Evolutionary conservation across 2,113 vertebrate genomes (phyloP), one percentile per base, ranked within the genome.

Genomic region (Canis aureus): DNA sequence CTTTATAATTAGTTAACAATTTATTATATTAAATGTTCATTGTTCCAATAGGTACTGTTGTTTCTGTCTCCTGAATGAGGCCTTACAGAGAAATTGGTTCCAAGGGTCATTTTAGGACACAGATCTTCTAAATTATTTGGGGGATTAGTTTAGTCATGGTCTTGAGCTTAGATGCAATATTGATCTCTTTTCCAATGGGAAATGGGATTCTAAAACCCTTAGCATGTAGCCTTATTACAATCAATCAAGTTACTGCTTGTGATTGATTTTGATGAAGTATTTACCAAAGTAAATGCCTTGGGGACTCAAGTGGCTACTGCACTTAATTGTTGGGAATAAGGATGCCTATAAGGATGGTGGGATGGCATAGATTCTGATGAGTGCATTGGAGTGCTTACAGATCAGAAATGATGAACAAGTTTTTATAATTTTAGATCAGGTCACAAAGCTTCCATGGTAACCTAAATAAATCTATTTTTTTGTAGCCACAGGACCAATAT

Each of bases 181-280:
- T 78, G 62, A 97, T 67, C 49, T 93, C 67, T 60, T 71, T 82
- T 35, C 53, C 74, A 62, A 62, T 38, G 53, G 86, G 38, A 91
- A 96, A 82, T 51, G 35, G 76, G 57, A 90, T 81, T 59, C 81
- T 91, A 78, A 78, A 81, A 66, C n/a, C 79, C 27, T 17, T 76
- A 38, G 85, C 59, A 32, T 35, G 43, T 55, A 38, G 29, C 55
- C 49, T 38, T 53, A 43, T 76, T 64, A 25, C 11, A 71, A 22
- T 93, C 62, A 91, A 82, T 62, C 67, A 82, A 49, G 59, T 78
- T 23, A 69, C 29, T 79, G 43, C 80, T 17, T 73, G 17, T 3
- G 15, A 25, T 91, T n/a, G 74, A 88, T 35, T 64, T 53, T 43
- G 84, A 59, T 27, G 29, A 93, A 62, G 49, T 53, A 17, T 93